Evolutionary conservation across 30 jellyfish, hydroid and myxozoan genomes (phyloP).

Genomic region (Aurelia aurita complex sp. Pacific): DNA sequence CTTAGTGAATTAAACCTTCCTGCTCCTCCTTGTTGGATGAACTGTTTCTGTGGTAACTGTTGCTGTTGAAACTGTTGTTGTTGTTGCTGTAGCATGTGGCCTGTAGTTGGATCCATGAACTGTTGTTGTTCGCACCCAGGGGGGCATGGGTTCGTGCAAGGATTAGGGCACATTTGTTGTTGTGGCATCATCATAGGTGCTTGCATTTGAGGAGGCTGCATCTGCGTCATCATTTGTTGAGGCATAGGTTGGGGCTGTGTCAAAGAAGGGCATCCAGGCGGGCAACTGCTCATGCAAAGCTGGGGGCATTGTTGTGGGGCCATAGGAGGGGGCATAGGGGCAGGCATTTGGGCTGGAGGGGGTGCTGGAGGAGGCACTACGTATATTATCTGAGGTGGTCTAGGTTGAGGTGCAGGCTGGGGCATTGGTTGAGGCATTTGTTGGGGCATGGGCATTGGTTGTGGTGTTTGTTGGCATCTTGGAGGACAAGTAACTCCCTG

Average conservation of each 20-base stretch:
- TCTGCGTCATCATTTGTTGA: not conserved
- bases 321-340: slow-evolving; percentile 30
- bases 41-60: not conserved
- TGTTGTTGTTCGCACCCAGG: slow-evolving; percentile 67
- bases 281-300: slow-evolving; percentile 53
- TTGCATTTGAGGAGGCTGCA: slow-evolving; percentile 27
- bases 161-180: slow-evolving; percentile 79
- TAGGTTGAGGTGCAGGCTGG: slow-evolving; percentile 22
- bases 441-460: too few relatives aligned
- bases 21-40: not conserved
- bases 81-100: slow-evolving; percentile 37
- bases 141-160: slow-evolving; percentile 84
- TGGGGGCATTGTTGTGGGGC: slow-evolving; percentile 28
- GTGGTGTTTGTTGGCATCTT: too few relatives aligned
- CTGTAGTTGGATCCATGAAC: slow-evolving; percentile 55
- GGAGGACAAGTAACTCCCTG: too few relatives aligned
- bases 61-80: slow-evolving; percentile 24
- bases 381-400: slow-evolving; percentile 7
- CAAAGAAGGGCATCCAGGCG: slow-evolving; percentile 56
- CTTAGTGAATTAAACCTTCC: not conserved
- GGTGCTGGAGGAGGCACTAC: slow-evolving; percentile 1
- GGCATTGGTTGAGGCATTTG: slow-evolving; percentile 49
- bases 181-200: slow-evolving; percentile 42
- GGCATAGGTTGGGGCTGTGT: slow-evolving; percentile 31
- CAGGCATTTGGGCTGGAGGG: slow-evolving; percentile 8